Evolutionary conservation across 1,140 invertebrate genomes (phyloP).

Genomic region (Trichonephila clavipes): DNA sequence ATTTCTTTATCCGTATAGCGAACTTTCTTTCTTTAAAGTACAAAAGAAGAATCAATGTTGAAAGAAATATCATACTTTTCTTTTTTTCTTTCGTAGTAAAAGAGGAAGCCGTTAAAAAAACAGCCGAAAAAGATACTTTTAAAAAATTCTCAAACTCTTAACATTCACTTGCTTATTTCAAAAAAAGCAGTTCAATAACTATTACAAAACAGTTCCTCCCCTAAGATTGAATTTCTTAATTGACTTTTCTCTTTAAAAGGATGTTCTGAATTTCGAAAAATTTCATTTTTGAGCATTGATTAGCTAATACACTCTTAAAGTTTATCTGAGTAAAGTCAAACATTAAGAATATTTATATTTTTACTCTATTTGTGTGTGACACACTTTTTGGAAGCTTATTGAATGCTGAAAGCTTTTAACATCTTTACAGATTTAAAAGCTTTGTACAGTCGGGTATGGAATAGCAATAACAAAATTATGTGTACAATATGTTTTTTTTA

Average conservation of each 20-base stretch:
- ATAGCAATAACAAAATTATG: not conserved
- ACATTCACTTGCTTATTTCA: not conserved
- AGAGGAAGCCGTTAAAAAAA: not conserved
- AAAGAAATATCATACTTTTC: not conserved
- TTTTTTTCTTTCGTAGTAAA: not conserved
- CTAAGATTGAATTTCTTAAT: not conserved
- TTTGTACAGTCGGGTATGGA: not conserved
- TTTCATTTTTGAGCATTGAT: not conserved
- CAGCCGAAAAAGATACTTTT: not conserved
- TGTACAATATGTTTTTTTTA: no score
- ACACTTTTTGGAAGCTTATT: not conserved
- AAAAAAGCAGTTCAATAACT: not conserved
- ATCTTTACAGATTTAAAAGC: not conserved
- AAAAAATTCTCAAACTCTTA: not conserved
- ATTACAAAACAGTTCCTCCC: not conserved
- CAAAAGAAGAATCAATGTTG: not conserved
- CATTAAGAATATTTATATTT: not conserved
- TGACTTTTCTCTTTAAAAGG: not conserved
- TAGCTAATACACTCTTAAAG: not conserved
- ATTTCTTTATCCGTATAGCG: not conserved
- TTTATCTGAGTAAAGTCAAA: not conserved
- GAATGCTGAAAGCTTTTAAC: not conserved
- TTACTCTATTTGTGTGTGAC: not conserved
- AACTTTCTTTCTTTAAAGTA: not conserved
- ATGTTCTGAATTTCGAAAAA: not conserved